phyloP scores from a whole-genome alignment of 1,140 invertebrate genomes.

The Scylla paramamosain region DNA sequence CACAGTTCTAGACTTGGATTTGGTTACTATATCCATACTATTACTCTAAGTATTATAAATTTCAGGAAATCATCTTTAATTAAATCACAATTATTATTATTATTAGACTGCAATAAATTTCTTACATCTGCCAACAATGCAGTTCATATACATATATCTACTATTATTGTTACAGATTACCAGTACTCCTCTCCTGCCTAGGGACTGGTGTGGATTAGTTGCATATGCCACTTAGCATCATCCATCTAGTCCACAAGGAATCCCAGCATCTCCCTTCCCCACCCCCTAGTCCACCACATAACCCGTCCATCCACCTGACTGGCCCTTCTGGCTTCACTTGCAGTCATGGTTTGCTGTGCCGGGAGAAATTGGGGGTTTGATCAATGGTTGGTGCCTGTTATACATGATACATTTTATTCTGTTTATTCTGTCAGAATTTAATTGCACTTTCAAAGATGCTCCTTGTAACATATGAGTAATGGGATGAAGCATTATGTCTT shows the following conservation, averaged over 20 bases:
- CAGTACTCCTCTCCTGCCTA: not conserved
- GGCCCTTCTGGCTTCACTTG: not conserved
- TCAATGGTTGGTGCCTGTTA: not conserved
- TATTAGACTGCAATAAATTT: not conserved
- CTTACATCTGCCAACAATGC: not conserved
- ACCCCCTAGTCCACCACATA: not conserved
- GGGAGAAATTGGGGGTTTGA: not conserved
- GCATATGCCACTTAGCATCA: not conserved
- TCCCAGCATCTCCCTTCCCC: not conserved
- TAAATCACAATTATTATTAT: not conserved
- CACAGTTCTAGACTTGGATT: not conserved
- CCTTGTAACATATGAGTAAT: not conserved
- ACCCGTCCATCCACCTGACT: not conserved
- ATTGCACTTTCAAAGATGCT: not conserved
- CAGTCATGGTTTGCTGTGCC: not conserved
- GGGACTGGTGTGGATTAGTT: not conserved
- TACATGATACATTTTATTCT: not conserved
- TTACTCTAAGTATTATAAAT: constrained; percentile 15
- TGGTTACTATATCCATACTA: not conserved
- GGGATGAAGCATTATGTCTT: not conserved
- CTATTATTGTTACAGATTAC: not conserved
- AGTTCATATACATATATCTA: not conserved
- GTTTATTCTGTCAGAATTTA: not conserved
- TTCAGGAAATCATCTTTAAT: too few species aligned
- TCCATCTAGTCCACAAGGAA: not conserved